Conservation (phyloP, 2,113 vertebrate genomes). For the Mastomys natalensis region DNA sequence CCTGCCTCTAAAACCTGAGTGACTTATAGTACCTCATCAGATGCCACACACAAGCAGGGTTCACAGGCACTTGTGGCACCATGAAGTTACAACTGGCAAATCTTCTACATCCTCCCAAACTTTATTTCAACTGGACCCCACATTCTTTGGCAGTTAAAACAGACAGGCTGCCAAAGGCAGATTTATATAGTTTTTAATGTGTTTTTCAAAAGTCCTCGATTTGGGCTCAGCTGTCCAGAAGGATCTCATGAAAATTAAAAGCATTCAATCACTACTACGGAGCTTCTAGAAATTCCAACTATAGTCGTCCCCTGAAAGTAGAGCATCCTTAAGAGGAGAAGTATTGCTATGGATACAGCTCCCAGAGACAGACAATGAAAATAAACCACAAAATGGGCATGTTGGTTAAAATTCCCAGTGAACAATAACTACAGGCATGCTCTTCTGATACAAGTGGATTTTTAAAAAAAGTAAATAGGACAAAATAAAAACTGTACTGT, state of each 20-base stretch:
- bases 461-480: background rate
- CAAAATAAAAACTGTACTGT: slow-evolving; percentile 59
- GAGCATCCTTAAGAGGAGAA: slow-evolving; percentile 26
- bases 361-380: slow-evolving; percentile 36
- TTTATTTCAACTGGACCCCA: background rate
- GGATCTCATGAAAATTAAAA: slow-evolving; percentile 67
- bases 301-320: slow-evolving; percentile 23
- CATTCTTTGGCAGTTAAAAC: slow-evolving; percentile 25
- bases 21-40: background rate
- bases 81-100: background rate
- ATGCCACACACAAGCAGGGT: background rate
- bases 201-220: slow-evolving; percentile 46
- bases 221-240: slow-evolving; percentile 45
- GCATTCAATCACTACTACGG: background rate
- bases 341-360: slow-evolving; percentile 47
- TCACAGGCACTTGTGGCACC: background rate
- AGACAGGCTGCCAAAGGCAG: background rate
- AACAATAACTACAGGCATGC: slow-evolving; percentile 1
- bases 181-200: slow-evolving; percentile 35
- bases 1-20: background rate
- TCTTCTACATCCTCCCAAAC: background rate
- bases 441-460: slow-evolving; percentile 55
- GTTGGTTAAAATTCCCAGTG: slow-evolving; percentile 29
- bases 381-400: slow-evolving; percentile 25
- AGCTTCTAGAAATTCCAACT: slow-evolving; percentile 59